Percentiles rank a stretch among this genome's conserved stretches.
phyloP scores from a whole-genome alignment of 1,140 invertebrate genomes.

The Sinonovacula constricta region DNA sequence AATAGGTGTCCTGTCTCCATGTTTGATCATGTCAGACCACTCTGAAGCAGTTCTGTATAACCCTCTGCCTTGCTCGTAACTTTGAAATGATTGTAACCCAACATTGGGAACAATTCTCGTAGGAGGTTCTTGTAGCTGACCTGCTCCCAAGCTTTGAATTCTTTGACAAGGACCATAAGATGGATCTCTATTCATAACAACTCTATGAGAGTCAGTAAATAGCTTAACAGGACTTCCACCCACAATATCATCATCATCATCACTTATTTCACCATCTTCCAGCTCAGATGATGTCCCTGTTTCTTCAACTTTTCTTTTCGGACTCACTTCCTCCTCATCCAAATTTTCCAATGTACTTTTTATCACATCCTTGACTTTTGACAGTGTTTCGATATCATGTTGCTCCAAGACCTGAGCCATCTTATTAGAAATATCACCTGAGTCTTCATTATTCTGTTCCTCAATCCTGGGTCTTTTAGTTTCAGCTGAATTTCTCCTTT shows the following conservation, averaged over 20 bases:
- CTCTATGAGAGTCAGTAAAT: not conserved
- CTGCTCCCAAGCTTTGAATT: not conserved
- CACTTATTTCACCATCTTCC: constrained; percentile 51
- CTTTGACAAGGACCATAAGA: not conserved
- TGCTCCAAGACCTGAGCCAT: not conserved
- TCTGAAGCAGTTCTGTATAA: constrained; percentile 3
- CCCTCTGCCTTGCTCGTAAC: no score
- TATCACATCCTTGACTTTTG: constrained; percentile 38
- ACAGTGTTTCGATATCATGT: constrained; percentile 9
- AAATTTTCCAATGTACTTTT: constrained; percentile 3
- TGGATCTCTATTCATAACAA: not conserved
- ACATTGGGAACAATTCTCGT: not conserved
- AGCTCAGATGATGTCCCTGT: constrained; percentile 17
- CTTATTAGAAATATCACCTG: not conserved
- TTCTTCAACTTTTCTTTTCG: not conserved
- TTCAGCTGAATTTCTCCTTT: not conserved
- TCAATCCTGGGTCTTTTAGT: not conserved
- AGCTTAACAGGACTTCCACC: not conserved
- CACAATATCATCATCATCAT: constrained; percentile 15
- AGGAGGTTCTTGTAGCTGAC: not conserved
- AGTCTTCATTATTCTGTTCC: not conserved
- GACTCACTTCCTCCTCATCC: not conserved
- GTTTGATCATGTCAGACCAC: constrained; percentile 29
- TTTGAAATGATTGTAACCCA: no score
- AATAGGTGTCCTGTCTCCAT: constrained; percentile 11